Conservation (phyloP, 1,140 invertebrate genomes). For the Anoplolepis gracilipes region DNA sequence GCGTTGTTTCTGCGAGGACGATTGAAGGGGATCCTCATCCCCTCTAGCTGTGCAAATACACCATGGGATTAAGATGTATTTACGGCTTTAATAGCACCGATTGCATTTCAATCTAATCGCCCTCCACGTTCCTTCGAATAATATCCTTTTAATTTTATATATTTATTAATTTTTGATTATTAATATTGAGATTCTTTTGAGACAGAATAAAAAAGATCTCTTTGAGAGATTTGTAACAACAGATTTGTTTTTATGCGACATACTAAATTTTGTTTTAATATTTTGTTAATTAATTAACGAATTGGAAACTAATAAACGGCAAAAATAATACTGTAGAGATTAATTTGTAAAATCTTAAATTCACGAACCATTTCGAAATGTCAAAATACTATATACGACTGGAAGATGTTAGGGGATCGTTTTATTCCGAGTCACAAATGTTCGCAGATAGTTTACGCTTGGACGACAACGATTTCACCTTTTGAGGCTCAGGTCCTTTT, state of each 20-base stretch:
- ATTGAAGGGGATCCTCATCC: constrained; percentile 45
- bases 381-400: background rate
- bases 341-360: background rate
- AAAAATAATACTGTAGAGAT: no score
- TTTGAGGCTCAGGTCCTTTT: background rate
- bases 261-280: background rate
- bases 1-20: constrained; percentile 71
- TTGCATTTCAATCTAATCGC: background rate
- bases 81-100: background rate
- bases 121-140: background rate
- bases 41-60: constrained; percentile 71
- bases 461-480: background rate
- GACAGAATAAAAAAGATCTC: no score
- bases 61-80: constrained; percentile 33
- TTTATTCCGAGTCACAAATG: background rate
- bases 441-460: constrained; percentile 6
- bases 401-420: background rate
- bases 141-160: background rate
- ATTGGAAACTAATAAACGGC: background rate
- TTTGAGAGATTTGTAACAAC: no score
- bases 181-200: no score
- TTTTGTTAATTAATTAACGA: background rate
- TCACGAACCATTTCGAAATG: background rate
- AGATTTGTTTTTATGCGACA: no score
- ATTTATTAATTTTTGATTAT: no score